Evolutionary conservation across 2,888 invertebrate genomes (phyloP), one percentile per base, ranked within the genome.

Genomic region (Eristalinus aeneus): DNA sequence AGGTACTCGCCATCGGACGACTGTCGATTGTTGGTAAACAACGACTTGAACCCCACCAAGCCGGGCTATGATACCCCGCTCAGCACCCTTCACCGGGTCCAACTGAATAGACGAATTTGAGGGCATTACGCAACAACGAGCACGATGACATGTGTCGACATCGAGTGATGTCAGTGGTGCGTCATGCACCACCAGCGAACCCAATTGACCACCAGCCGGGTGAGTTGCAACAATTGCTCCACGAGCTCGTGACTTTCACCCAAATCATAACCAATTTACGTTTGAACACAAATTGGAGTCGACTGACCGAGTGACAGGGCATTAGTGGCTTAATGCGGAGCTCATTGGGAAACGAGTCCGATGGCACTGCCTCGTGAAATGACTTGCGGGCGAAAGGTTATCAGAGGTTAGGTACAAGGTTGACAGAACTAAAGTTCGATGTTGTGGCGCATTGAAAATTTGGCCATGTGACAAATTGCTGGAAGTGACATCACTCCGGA

Each of bases 371-470:
- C 68, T 65, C 60, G 46, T 71, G 64, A 71, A 31, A 56, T 31
- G 54, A 20, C 23, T 39, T 31, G 34, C 31, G 22, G 54, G 54
- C 16, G 27, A 58, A 46, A 73, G 85, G 85, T 85, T 76, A 81
- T 63, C 56, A 76, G 76, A 81, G 84, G 75, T 85, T 80, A 85
- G 76, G 81, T 73, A 76, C 84, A 85, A 85, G 80, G 84, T 46
- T 85, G 80, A 32, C 31, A 58, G 68, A 36, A 65, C 8, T 46
- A 32, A 36, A 1, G 46, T 46, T 64, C 31, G 46, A 46, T 8
- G n/a, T 56, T 11, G 56, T 22, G 56, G 16, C 6, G 23, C 39
- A 9, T 65, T 27, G 23, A 46, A 36, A 23, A 32, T 54, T 39
- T 46, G 56, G 36, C 23, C 36, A 56, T 64, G 20, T 65, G 31